Evolutionary conservation across 2,888 invertebrate genomes (phyloP).

Genomic region (Galerucella pusilla): DNA sequence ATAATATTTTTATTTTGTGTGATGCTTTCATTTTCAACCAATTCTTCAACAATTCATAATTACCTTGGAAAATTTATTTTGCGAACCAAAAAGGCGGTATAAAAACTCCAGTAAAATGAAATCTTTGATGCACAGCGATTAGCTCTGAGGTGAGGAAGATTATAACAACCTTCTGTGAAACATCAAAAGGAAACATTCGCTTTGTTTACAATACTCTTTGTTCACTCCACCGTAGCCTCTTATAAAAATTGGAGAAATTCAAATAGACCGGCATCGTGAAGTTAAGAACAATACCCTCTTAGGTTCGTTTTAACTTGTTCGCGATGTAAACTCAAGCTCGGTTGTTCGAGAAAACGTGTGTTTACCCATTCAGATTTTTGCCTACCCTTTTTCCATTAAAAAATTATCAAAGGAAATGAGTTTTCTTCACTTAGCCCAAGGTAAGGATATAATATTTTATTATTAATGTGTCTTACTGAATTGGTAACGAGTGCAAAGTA

Average conservation of each 20-base stretch:
- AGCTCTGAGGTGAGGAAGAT: constrained; percentile 39
- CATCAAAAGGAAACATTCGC: constrained; percentile 41
- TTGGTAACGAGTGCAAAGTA: not conserved
- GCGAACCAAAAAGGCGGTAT: constrained; percentile 17
- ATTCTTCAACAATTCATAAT: not conserved
- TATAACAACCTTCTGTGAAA: constrained; percentile 33
- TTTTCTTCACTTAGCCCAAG: constrained; percentile 14
- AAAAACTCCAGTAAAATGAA: constrained; percentile 32
- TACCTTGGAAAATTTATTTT: constrained; percentile 11
- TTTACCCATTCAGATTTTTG: constrained; percentile 26
- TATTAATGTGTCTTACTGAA: not conserved
- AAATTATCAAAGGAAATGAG: constrained; percentile 35
- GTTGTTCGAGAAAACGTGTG: constrained; percentile 32
- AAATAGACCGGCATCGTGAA: constrained; percentile 21
- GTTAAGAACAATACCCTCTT: constrained; percentile 29
- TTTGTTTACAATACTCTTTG: constrained; percentile 38
- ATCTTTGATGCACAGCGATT: constrained; percentile 39
- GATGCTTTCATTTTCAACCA: not conserved
- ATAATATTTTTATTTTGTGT: too few relatives aligned
- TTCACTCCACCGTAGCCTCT: constrained; percentile 26
- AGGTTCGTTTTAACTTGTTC: constrained; percentile 22
- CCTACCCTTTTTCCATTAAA: constrained; percentile 33
- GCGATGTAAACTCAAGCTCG: not conserved
- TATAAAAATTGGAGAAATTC: constrained; percentile 38
- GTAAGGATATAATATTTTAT: constrained; percentile 8